Percentiles rank a stretch among this genome's conserved stretches.
phyloP scores from a whole-genome alignment of 2,888 invertebrate species.

The Hyposoter dolosus region DNA sequence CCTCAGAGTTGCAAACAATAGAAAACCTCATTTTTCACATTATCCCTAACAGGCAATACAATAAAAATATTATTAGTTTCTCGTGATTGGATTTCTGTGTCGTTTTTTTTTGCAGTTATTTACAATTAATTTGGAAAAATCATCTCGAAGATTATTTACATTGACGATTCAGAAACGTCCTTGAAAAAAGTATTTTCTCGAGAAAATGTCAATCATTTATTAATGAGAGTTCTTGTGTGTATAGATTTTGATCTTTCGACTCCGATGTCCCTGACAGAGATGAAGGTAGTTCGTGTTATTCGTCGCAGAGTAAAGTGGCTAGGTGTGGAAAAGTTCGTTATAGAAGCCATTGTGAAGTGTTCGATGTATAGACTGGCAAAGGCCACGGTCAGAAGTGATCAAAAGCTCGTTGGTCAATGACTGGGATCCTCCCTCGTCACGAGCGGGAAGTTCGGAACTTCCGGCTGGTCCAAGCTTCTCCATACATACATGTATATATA shows the following conservation, averaged over 20 bases:
- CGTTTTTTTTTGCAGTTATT: not conserved
- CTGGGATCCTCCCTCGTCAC: constrained; percentile 44
- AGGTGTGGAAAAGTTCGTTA: constrained; percentile 61
- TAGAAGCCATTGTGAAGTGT: constrained; percentile 62
- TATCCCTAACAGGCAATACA: not conserved
- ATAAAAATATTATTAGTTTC: not conserved
- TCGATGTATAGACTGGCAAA: constrained; percentile 34
- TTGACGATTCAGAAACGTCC: not conserved
- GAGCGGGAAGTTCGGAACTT: constrained; percentile 55
- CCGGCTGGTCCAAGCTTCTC: constrained; percentile 51
- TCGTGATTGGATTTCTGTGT: not conserved
- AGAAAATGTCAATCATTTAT: not conserved
- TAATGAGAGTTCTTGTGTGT: not conserved
- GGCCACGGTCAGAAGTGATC: constrained; percentile 55
- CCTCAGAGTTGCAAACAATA: not conserved
- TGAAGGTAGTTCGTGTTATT: constrained; percentile 37
- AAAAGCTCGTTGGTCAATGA: constrained; percentile 67
- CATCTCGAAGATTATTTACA: not conserved
- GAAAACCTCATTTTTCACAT: not conserved
- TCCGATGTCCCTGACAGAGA: constrained; percentile 11
- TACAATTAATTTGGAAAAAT: not conserved
- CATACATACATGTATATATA: constrained; percentile 26
- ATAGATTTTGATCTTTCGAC: constrained; percentile 43
- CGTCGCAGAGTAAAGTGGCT: constrained; percentile 57
- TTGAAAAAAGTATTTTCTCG: not conserved